Conservation (phyloP, 2,113 vertebrate species). For the Saguinus imperator region DNA sequence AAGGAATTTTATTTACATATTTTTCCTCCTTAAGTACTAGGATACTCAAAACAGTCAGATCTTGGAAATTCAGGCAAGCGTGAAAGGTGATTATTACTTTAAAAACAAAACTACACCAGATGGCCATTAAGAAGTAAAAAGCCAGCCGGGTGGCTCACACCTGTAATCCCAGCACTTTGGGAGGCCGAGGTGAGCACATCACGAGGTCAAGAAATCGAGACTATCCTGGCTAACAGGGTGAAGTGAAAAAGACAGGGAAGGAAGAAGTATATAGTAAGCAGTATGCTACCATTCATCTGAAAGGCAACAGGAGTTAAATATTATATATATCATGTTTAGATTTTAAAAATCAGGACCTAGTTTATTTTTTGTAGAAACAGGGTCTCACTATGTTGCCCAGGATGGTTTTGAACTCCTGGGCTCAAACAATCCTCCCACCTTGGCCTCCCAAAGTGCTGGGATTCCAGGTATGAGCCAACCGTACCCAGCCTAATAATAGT, state of each 20-base stretch:
- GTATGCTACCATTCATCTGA: not conserved
- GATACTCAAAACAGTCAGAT: slow-evolving; percentile 84
- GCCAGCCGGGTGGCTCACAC: too few relatives aligned
- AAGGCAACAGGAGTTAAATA: not conserved
- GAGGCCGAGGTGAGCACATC: too few relatives aligned
- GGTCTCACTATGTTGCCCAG: too few relatives aligned
- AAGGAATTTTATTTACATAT: slow-evolving; percentile 77
- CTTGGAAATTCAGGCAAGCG: slow-evolving; percentile 83
- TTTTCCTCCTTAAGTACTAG: slow-evolving; percentile 78
- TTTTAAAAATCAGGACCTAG: not conserved
- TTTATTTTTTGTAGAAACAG: too few relatives aligned
- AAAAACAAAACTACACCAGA: slow-evolving; percentile 83
- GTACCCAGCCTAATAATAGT: too few relatives aligned
- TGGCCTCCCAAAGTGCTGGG: too few relatives aligned
- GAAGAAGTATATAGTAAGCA: not conserved
- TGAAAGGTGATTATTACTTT: slow-evolving; percentile 84
- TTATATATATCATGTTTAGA: not conserved
- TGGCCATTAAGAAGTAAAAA: slow-evolving; percentile 75
- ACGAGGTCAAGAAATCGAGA: too few relatives aligned
- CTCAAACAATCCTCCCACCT: too few relatives aligned
- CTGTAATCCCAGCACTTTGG: too few relatives aligned
- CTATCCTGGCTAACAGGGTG: not conserved
- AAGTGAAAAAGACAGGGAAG: not conserved
- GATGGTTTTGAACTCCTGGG: too few relatives aligned
- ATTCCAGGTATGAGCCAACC: too few relatives aligned